Evolutionary conservation across 1,140 invertebrate genomes (phyloP).

Genomic region (Platyscapa corneri): DNA sequence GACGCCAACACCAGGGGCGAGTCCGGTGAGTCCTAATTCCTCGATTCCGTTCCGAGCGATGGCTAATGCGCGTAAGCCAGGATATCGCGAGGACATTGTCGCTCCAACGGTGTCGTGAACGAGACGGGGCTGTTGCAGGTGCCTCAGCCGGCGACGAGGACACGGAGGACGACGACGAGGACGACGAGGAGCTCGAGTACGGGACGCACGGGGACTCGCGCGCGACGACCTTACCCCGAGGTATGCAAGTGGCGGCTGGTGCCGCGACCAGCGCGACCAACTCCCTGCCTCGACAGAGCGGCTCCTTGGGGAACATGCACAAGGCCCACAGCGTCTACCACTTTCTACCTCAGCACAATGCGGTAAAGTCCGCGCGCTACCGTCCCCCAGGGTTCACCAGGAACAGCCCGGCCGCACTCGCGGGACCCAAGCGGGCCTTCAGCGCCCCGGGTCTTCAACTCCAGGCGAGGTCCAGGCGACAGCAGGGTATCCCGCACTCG

Average conservation of each 20-base stretch:
- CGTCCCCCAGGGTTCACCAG: conserved; percentile 84
- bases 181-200: conserved; percentile 71
- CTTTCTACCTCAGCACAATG: conserved; percentile 76
- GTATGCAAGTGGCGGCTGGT: conserved; percentile 76
- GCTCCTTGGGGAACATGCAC: conserved; percentile 77
- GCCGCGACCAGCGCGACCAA: conserved; percentile 77
- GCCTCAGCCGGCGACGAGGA: conserved; percentile 80
- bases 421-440: conserved; percentile 80
- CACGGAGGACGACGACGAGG: conserved; percentile 75
- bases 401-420: conserved; percentile 68
- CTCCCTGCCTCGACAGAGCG: conserved; percentile 80
- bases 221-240: conserved; percentile 79
- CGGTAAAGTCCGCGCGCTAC: conserved; percentile 89
- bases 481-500: not conserved
- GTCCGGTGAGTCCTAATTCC: conserved; percentile 71
- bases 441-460: conserved; percentile 83
- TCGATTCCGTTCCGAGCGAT: too few species aligned
- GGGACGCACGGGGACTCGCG: conserved; percentile 65
- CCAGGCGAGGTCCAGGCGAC: conserved; percentile 1
- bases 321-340: conserved; percentile 82
- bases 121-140: conserved; percentile 57
- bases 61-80: too few species aligned
- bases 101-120: too few species aligned
- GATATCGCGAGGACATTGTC: too few species aligned
- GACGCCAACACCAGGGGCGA: conserved; percentile 78